Conservation (phyloP, 2,888 invertebrate genomes). For the Cheilosia impressa region DNA sequence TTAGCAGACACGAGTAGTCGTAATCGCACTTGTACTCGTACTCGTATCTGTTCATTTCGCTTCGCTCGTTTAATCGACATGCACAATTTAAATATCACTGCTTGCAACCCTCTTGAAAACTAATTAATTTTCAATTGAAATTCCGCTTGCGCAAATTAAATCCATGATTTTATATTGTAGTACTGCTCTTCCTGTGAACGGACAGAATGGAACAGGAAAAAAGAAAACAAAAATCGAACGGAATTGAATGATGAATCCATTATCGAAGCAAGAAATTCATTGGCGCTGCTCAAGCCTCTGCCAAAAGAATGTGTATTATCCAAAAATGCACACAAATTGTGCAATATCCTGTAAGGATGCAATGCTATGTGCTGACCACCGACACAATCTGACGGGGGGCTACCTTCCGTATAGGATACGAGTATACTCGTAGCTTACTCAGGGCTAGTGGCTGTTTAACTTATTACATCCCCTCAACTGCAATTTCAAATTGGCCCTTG, state of each 20-base stretch:
- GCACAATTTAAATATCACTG: slow-evolving; percentile 65
- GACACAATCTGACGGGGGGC: slow-evolving; percentile 35
- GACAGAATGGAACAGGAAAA: background rate
- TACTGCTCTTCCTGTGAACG: slow-evolving; percentile 23
- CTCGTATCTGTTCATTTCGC: slow-evolving; percentile 2
- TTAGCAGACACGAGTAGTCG: background rate
- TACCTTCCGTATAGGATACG: slow-evolving; percentile 27
- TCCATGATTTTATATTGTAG: slow-evolving; percentile 63
- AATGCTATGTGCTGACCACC: slow-evolving; percentile 53
- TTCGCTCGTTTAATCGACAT: slow-evolving; percentile 42
- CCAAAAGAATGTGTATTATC: slow-evolving; percentile 67
- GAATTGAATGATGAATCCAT: slow-evolving; percentile 70
- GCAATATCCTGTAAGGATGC: slow-evolving; percentile 61
- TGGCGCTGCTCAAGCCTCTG: slow-evolving; percentile 24
- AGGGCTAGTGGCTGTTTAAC: slow-evolving; percentile 49
- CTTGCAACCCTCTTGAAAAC: slow-evolving; percentile 58
- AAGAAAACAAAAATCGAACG: slow-evolving; percentile 7
- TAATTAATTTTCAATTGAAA: slow-evolving; percentile 73
- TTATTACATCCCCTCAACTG: slow-evolving; percentile 64
- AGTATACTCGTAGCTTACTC: background rate
- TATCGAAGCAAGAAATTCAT: slow-evolving; percentile 63
- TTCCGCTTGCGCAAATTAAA: slow-evolving; percentile 70
- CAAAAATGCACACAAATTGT: slow-evolving; percentile 67
- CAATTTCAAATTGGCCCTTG: slow-evolving; percentile 72
- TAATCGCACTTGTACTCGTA: too few species aligned